Evolutionary conservation across 2,797 vertebrate species (phyloP).

Genomic region (Mallotus villosus): DNA sequence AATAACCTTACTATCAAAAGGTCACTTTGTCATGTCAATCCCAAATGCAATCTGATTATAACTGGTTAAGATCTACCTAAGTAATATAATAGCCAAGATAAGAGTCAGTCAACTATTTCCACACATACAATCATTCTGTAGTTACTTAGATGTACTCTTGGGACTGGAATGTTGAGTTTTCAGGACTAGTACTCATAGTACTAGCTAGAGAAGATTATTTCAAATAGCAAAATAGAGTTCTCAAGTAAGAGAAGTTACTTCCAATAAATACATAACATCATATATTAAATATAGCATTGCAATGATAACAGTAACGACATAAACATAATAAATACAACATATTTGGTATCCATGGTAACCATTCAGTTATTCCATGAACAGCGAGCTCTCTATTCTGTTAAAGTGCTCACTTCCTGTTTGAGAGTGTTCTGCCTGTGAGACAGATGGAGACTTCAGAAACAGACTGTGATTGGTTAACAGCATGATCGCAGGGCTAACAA

Average conservation of each 20-base stretch:
- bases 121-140: background rate
- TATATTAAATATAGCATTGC: background rate
- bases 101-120: background rate
- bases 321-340: background rate
- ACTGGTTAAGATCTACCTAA: background rate
- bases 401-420: conserved; percentile 6
- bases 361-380: background rate
- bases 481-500: conserved; percentile 1
- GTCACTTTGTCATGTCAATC: conserved; percentile 3
- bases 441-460: conserved; percentile 1
- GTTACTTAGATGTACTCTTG: background rate
- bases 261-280: background rate
- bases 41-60: background rate
- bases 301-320: background rate
- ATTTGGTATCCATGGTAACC: background rate
- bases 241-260: background rate
- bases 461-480: conserved; percentile 1
- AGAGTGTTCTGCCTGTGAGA: conserved; percentile 4
- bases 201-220: background rate
- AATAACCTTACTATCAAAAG: background rate
- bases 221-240: background rate
- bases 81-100: background rate
- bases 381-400: conserved; percentile 6
- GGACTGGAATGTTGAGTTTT: background rate
- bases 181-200: too few relatives aligned